Conservation (phyloP, 2,888 invertebrate species). For the Gymnosoma rotundatum region DNA sequence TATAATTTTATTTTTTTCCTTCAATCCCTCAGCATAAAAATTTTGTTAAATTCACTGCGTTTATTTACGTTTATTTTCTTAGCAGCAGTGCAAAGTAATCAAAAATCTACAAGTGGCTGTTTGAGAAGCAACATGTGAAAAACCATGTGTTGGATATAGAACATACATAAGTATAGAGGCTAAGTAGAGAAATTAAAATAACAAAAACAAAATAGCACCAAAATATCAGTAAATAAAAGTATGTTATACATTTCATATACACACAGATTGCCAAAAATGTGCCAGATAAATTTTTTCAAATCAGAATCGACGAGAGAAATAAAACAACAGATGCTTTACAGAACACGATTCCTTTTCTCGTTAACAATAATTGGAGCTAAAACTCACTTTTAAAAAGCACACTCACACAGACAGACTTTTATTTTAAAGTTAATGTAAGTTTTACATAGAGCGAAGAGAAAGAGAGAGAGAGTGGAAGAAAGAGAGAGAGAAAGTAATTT, state of each 20-base stretch:
- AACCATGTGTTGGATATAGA: conserved; percentile 46
- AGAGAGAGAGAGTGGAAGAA: too few species aligned
- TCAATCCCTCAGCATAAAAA: too few species aligned
- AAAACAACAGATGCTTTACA: background rate
- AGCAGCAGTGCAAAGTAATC: background rate
- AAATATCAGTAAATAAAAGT: too few species aligned
- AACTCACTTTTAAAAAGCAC: background rate
- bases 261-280: conserved; percentile 2
- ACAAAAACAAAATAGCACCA: background rate
- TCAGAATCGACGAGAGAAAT: background rate
- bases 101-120: conserved; percentile 63
- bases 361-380: background rate
- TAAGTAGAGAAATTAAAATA: conserved; percentile 4
- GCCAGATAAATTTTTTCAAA: background rate
- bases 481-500: too few species aligned
- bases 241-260: too few species aligned
- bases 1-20: too few species aligned
- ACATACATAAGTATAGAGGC: background rate
- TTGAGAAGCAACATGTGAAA: conserved; percentile 62
- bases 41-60: background rate
- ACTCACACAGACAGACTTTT: background rate
- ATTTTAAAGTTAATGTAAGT: too few species aligned
- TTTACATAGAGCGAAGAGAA: too few species aligned
- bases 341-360: background rate
- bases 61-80: background rate